A percentile compares a stretch with the other conserved stretches of the same genome.
Evolutionary conservation across 1,140 invertebrate species (phyloP).

Genomic region (Dolichoris vasculosae): DNA sequence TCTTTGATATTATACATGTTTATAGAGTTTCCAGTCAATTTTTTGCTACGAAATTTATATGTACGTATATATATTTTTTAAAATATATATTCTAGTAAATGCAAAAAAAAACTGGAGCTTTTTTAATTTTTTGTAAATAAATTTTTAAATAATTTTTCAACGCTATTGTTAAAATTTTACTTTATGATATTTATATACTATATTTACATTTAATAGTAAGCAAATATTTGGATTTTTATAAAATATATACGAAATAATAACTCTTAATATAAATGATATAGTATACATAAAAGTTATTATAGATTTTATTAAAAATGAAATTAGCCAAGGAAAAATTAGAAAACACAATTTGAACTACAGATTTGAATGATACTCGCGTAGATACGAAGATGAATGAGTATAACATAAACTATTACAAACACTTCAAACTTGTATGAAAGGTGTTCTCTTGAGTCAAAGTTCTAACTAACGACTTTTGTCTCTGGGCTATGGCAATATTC

Average conservation of each 20-base stretch:
- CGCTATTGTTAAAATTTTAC: no score
- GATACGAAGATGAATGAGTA: neutral
- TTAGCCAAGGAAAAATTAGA: neutral
- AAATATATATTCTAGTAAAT: no score
- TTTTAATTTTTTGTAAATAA: no score
- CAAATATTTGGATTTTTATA: neutral
- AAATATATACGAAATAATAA: neutral
- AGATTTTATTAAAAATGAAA: neutral
- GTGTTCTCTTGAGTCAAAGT: neutral
- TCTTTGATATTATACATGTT: no score
- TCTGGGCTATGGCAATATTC: neutral
- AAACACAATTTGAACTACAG: no score
- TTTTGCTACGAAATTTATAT: no score
- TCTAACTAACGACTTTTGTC: conserved; percentile 11
- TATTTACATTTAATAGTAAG: no score
- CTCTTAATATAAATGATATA: neutral
- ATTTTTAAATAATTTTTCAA: no score
- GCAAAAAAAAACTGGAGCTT: no score
- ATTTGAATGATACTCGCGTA: neutral
- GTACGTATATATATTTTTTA: no score
- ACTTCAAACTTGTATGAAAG: conserved; percentile 7
- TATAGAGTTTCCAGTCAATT: no score
- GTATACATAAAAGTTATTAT: neutral
- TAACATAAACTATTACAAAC: neutral
- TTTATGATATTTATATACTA: no score